Conservation (phyloP, 2,113 vertebrate species). For the Numida meleagris region DNA sequence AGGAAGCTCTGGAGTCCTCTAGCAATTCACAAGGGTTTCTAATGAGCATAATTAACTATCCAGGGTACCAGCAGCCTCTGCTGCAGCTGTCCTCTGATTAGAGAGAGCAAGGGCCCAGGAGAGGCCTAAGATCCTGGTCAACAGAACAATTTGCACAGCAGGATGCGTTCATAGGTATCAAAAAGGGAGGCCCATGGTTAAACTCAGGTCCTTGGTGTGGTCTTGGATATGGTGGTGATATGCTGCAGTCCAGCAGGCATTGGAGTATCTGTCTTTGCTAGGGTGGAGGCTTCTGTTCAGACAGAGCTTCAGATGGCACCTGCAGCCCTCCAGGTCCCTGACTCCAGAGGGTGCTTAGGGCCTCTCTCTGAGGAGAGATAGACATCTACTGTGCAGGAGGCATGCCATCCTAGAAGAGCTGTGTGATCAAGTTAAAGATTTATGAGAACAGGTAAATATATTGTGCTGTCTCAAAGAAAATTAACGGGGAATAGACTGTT, state of each 20-base stretch:
- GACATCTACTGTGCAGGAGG: background rate
- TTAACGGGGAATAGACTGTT: background rate
- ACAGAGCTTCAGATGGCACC: background rate
- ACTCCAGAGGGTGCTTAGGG: background rate
- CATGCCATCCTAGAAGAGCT: background rate
- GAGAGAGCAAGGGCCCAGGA: background rate
- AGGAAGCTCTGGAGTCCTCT: background rate
- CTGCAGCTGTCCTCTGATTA: background rate
- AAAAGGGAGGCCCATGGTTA: background rate
- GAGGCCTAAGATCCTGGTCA: background rate
- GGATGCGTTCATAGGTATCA: background rate
- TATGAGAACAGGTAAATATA: background rate
- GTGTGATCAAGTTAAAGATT: background rate
- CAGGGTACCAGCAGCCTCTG: background rate
- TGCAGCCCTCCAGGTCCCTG: background rate
- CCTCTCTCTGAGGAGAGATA: background rate
- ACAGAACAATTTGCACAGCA: background rate
- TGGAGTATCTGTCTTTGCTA: background rate
- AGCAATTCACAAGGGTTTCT: background rate
- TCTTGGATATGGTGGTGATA: background rate
- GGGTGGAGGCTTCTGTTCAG: background rate
- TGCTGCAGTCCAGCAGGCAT: background rate
- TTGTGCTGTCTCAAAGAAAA: background rate
- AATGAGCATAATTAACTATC: background rate
- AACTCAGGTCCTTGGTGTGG: background rate